Evolutionary conservation across 2,797 vertebrate genomes (phyloP).

Genomic region (Nannoperca australis): DNA sequence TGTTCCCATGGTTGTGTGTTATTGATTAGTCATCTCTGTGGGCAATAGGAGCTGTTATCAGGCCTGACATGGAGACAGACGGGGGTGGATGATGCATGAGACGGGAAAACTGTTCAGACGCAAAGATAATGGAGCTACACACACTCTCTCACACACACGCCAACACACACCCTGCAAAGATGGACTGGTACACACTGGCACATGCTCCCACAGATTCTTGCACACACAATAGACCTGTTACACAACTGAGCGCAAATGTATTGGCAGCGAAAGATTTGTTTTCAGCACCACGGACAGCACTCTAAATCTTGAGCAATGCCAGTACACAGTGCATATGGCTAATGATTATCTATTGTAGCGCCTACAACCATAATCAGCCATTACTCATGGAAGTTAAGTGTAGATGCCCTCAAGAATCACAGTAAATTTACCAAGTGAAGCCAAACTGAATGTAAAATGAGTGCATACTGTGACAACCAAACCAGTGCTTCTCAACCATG

Average conservation of each 20-base stretch:
- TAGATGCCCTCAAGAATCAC: conserved; percentile 56
- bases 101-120: conserved; percentile 83
- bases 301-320: conserved; percentile 70
- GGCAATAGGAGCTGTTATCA: conserved; percentile 86
- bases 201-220: conserved; percentile 74
- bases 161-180: conserved; percentile 50
- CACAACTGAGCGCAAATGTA: conserved; percentile 70
- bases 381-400: conserved; percentile 68
- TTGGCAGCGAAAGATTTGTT: conserved; percentile 78
- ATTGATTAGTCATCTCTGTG: conserved; percentile 89
- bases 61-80: conserved; percentile 83
- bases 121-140: conserved; percentile 84
- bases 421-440: conserved; percentile 41
- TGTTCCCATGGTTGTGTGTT: conserved; percentile 82
- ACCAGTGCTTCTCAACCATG: conserved; percentile 34
- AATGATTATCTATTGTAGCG: conserved; percentile 74
- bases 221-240: conserved; percentile 78
- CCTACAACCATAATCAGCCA: conserved; percentile 60
- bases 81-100: conserved; percentile 85
- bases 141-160: neutral
- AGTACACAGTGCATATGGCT: conserved; percentile 64
- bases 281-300: conserved; percentile 79
- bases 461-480: conserved; percentile 53
- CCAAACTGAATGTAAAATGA: conserved; percentile 34
- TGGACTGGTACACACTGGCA: conserved; percentile 67